A percentile compares a stretch with the other conserved stretches of the same genome.
Evolutionary conservation across 1,140 invertebrate genomes (phyloP).

Genomic region (Drosophila subpulchrella): DNA sequence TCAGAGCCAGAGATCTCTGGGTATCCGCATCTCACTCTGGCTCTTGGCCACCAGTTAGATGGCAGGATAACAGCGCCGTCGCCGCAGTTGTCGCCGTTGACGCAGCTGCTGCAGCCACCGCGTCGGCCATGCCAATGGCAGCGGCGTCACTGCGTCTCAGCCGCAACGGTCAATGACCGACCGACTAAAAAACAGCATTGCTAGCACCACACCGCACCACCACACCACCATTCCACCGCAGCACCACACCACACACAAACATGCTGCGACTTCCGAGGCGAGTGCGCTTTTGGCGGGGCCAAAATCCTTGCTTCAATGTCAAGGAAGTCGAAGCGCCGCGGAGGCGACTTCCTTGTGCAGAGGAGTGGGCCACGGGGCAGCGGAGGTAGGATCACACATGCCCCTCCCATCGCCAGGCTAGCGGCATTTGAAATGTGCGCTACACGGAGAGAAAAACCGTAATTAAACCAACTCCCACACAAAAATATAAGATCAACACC

Average conservation of each 20-base stretch:
- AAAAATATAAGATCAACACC: not conserved
- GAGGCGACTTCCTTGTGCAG: slow-evolving; percentile 64
- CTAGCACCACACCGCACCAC: slow-evolving; percentile 17
- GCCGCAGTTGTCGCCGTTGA: not conserved
- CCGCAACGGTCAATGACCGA: slow-evolving; percentile 83
- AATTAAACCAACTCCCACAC: not conserved
- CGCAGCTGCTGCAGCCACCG: slow-evolving; percentile 20
- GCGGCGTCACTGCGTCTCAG: slow-evolving; percentile 80
- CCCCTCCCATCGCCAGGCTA: not conserved
- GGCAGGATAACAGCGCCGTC: slow-evolving; percentile 53
- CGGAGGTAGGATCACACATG: not conserved
- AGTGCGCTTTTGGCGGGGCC: slow-evolving; percentile 42
- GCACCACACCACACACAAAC: slow-evolving; percentile 13
- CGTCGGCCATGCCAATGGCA: slow-evolving; percentile 69
- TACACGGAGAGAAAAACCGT: not conserved
- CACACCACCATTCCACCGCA: slow-evolving; percentile 13
- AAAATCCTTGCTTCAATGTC: slow-evolving; percentile 80
- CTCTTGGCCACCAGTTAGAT: slow-evolving; percentile 48
- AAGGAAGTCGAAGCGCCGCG: slow-evolving; percentile 67
- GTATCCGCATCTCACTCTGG: slow-evolving; percentile 13
- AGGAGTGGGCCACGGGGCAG: slow-evolving; percentile 26
- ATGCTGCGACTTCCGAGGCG: slow-evolving; percentile 62
- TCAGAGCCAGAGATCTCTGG: slow-evolving; percentile 29
- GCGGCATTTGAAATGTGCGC: slow-evolving; percentile 59
- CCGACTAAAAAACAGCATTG: slow-evolving; percentile 77